Evolutionary conservation across 2,797 vertebrate genomes (phyloP).

Genomic region (Danio kyathit): DNA sequence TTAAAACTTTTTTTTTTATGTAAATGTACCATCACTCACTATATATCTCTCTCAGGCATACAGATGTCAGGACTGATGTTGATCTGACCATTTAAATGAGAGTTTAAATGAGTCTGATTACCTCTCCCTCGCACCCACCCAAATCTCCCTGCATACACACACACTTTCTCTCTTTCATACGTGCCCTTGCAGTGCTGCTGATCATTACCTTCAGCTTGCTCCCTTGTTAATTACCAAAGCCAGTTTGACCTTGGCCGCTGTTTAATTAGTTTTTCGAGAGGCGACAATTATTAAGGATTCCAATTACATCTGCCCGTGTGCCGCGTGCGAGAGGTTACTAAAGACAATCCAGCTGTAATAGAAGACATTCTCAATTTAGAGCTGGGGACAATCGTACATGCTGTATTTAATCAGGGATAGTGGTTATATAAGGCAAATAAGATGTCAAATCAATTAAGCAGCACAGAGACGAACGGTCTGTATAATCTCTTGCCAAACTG

Average conservation of each 20-base stretch:
- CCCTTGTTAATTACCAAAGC: constrained; percentile 90
- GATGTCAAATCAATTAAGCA: constrained; percentile 27
- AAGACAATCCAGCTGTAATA: constrained; percentile 11
- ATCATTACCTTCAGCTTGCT: constrained; percentile 90
- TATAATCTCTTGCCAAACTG: background rate
- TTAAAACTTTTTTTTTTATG: too few relatives aligned
- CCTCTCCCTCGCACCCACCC: constrained; percentile 39
- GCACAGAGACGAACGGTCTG: background rate
- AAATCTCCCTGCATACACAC: background rate
- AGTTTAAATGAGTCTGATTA: constrained; percentile 55
- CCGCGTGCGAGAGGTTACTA: constrained; percentile 46
- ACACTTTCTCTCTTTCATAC: constrained; percentile 59
- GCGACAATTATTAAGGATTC: constrained; percentile 64
- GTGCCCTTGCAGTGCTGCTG: constrained; percentile 85
- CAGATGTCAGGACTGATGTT: constrained; percentile 51
- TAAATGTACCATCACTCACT: background rate
- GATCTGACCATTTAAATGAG: constrained; percentile 43
- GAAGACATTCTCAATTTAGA: constrained; percentile 26
- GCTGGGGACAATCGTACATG: constrained; percentile 24
- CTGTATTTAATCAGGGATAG: constrained; percentile 16
- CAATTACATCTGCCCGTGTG: constrained; percentile 68
- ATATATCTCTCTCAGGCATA: constrained; percentile 1
- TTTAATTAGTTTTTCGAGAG: constrained; percentile 75
- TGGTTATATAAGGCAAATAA: constrained; percentile 22
- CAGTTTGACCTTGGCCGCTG: constrained; percentile 87